Conservation (phyloP, 2,888 invertebrate species). For the Bembecia ichneumoniformis region DNA sequence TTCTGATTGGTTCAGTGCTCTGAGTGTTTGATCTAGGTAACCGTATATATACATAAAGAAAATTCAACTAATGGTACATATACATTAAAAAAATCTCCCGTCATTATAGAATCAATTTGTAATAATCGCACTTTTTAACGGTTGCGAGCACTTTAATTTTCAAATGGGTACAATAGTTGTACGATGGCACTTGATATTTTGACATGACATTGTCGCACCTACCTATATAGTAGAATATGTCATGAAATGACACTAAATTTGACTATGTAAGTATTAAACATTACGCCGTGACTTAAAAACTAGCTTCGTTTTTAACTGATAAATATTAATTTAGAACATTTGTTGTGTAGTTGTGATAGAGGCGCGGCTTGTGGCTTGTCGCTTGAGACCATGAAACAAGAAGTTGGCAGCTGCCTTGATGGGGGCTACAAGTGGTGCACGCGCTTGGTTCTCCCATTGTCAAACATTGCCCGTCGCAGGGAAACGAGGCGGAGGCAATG, state of each 20-base stretch:
- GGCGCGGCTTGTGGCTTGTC: slow-evolving; percentile 54
- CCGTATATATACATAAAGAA: too few species aligned
- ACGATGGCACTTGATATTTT: slow-evolving; percentile 51
- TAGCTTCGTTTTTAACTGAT: slow-evolving; percentile 63
- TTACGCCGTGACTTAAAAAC: slow-evolving; percentile 63
- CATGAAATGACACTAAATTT: slow-evolving; percentile 65
- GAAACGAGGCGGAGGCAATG: slow-evolving; percentile 85
- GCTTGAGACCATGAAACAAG: slow-evolving; percentile 77
- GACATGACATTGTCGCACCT: slow-evolving; percentile 29
- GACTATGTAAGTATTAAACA: slow-evolving; percentile 32
- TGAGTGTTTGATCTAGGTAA: too few species aligned
- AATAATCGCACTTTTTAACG: too few species aligned
- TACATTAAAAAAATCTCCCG: too few species aligned
- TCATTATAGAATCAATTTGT: too few species aligned
- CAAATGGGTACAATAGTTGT: slow-evolving; percentile 59
- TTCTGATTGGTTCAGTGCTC: too few species aligned
- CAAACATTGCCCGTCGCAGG: slow-evolving; percentile 82
- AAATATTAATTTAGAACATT: slow-evolving; percentile 72
- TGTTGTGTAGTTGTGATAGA: slow-evolving; percentile 68
- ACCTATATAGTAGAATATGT: slow-evolving; percentile 58
- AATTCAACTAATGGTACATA: too few species aligned
- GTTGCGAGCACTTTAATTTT: slow-evolving; percentile 18
- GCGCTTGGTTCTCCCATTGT: slow-evolving; percentile 79
- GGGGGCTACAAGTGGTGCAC: slow-evolving; percentile 73
- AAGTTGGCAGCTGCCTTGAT: slow-evolving; percentile 79